phyloP scores from a whole-genome alignment of 2,113 vertebrate species.

The Tetrao urogallus region DNA sequence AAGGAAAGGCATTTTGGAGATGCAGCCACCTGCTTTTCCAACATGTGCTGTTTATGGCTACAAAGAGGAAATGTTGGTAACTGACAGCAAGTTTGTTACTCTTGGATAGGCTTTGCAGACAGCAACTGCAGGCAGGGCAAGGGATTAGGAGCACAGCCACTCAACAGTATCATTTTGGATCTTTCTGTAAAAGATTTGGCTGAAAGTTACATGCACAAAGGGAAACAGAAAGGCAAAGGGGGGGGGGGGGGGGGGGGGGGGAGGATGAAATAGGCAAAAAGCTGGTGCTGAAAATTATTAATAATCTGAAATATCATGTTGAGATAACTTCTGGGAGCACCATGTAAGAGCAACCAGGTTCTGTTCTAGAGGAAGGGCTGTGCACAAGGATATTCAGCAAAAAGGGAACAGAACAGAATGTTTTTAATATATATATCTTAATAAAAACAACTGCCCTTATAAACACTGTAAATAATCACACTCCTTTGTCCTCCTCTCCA shows the following conservation, averaged over 20 bases:
- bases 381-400: background rate
- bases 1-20: background rate
- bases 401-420: background rate
- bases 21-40: background rate
- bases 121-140: background rate
- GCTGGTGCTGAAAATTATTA: background rate
- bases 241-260: background rate
- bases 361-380: background rate
- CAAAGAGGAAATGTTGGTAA: background rate
- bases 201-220: background rate
- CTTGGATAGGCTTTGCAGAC: background rate
- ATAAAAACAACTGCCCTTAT: background rate
- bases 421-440: background rate
- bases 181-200: background rate
- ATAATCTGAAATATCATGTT: background rate
- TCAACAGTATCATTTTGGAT: background rate
- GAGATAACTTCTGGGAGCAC: background rate
- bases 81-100: background rate
- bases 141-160: background rate
- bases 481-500: background rate
- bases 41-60: background rate
- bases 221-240: background rate
- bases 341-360: background rate
- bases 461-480: background rate
- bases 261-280: background rate